Conservation (phyloP, 2,888 invertebrate genomes). For the Drepana falcataria region DNA sequence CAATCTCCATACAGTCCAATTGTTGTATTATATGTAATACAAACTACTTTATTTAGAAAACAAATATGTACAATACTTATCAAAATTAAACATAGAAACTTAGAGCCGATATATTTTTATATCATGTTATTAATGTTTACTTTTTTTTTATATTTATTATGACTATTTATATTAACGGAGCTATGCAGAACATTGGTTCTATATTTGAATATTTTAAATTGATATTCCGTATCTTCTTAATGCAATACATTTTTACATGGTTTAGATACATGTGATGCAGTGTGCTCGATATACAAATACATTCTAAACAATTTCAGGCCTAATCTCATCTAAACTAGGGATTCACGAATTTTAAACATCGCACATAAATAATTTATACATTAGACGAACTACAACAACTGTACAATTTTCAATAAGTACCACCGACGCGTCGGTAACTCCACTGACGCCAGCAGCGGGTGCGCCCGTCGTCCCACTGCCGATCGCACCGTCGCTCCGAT, state of each 20-base stretch:
- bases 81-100: constrained; percentile 13
- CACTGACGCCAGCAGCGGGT: neutral
- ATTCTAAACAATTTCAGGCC: constrained; percentile 20
- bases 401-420: constrained; percentile 1
- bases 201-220: neutral
- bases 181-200: neutral
- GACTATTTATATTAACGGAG: neutral
- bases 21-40: constrained; percentile 30
- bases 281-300: constrained; percentile 26
- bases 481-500: neutral
- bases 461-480: too few species aligned
- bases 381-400: neutral
- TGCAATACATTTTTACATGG: constrained; percentile 17
- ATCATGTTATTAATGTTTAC: neutral
- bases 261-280: constrained; percentile 20
- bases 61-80: constrained; percentile 43
- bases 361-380: constrained; percentile 3
- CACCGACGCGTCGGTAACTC: neutral
- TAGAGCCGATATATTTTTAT: constrained; percentile 8
- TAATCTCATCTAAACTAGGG: constrained; percentile 12
- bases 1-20: constrained; percentile 26
- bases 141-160: neutral
- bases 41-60: constrained; percentile 39
- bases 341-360: neutral
- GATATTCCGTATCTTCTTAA: neutral